A percentile compares a stretch with the other conserved stretches of the same genome.
Conservation (phyloP, 2,888 invertebrate genomes). For the Ommatoiulus sabulosus region DNA sequence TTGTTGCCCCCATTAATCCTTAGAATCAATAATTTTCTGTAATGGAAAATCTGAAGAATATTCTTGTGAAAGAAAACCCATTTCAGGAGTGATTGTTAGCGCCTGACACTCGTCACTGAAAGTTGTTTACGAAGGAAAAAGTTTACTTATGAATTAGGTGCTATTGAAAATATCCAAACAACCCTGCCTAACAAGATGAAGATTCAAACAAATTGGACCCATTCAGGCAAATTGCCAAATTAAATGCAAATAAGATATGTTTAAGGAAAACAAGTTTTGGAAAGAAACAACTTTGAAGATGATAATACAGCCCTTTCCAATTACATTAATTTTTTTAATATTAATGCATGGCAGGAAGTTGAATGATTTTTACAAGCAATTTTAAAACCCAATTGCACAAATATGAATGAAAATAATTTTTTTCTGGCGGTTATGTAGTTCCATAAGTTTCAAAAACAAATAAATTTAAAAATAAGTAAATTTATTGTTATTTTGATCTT, state of each 20-base stretch:
- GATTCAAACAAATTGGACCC: constrained; percentile 25
- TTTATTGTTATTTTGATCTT: too few species aligned
- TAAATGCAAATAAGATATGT: background rate
- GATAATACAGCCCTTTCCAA: too few species aligned
- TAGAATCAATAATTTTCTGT: constrained; percentile 7
- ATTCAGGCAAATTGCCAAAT: background rate
- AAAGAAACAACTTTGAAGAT: too few species aligned
- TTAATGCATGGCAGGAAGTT: too few species aligned
- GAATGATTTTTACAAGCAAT: too few species aligned
- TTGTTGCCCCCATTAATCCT: constrained; percentile 16
- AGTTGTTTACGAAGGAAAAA: constrained; percentile 28
- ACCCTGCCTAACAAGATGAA: background rate
- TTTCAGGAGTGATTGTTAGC: background rate
- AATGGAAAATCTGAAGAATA: constrained; percentile 9
- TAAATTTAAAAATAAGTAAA: too few species aligned
- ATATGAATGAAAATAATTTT: too few species aligned
- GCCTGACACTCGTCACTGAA: background rate
- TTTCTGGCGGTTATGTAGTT: too few species aligned
- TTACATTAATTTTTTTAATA: too few species aligned
- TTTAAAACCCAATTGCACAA: too few species aligned
- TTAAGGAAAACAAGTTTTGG: background rate
- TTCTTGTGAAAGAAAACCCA: background rate
- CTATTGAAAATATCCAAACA: background rate
- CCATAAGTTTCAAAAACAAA: too few species aligned
- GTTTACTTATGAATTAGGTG: constrained; percentile 24